phyloP scores from a whole-genome alignment of 2,888 invertebrate genomes.

The Saturnia japonica region DNA sequence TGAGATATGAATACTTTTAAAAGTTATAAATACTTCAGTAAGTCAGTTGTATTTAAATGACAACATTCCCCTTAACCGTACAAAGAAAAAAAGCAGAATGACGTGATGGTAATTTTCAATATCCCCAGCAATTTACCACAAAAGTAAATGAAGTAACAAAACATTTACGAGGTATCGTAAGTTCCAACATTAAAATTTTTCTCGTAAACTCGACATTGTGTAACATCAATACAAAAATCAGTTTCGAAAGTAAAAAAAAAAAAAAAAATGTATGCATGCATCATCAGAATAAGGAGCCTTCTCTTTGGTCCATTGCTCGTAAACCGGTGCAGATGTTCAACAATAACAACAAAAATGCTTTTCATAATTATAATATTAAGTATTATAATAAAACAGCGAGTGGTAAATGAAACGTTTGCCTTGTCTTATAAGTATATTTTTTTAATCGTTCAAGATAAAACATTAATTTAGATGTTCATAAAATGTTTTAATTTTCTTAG shows the following conservation, averaged over 20 bases:
- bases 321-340: conserved; percentile 42
- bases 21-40: too few relatives aligned
- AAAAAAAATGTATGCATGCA: conserved; percentile 50
- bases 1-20: too few relatives aligned
- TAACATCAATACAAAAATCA: conserved; percentile 57
- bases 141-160: conserved; percentile 27
- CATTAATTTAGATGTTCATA: background rate
- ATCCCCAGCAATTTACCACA: background rate
- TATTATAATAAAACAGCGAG: conserved; percentile 2
- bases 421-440: background rate
- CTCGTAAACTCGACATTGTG: conserved; percentile 55
- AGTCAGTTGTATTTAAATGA: background rate
- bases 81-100: background rate
- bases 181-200: conserved; percentile 54
- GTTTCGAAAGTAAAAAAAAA: conserved; percentile 71
- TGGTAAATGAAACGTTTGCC: background rate
- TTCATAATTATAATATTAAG: conserved; percentile 15
- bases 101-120: background rate
- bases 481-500: background rate
- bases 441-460: background rate
- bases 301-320: conserved; percentile 48
- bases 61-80: background rate
- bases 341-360: conserved; percentile 45
- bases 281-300: conserved; percentile 46
- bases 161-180: conserved; percentile 33